Evolutionary conservation across 2,797 vertebrate species (phyloP).

Genomic region (Astyanax mexicanus): DNA sequence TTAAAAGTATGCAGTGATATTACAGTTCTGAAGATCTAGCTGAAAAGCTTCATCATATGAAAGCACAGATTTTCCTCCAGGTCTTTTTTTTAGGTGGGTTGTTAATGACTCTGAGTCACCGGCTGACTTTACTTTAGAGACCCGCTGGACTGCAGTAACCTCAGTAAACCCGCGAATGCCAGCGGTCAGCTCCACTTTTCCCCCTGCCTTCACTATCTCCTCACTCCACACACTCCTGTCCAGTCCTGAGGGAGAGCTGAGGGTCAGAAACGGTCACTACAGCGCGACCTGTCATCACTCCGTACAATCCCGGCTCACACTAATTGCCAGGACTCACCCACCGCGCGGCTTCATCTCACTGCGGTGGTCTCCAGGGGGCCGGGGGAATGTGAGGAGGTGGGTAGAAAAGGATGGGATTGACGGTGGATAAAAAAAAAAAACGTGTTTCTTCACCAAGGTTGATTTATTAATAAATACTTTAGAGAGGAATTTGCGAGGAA

Average conservation of each 20-base stretch:
- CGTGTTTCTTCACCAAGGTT: constrained; percentile 5
- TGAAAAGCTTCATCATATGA: not conserved
- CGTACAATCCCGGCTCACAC: not conserved
- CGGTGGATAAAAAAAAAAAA: constrained; percentile 16
- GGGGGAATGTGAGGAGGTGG: not conserved
- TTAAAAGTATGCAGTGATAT: too few species aligned
- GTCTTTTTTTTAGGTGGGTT: not conserved
- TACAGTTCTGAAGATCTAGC: too few species aligned
- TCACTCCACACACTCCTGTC: not conserved
- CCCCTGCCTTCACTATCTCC: not conserved
- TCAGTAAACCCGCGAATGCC: not conserved
- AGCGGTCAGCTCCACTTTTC: not conserved
- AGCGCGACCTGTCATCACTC: not conserved
- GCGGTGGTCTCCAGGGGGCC: not conserved
- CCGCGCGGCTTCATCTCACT: not conserved
- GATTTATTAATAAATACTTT: constrained; percentile 43
- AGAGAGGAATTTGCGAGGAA: constrained; percentile 3
- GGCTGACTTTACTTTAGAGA: not conserved
- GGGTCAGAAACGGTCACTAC: not conserved
- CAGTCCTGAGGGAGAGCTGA: not conserved
- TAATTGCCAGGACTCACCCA: constrained; percentile 6
- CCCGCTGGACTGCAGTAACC: not conserved
- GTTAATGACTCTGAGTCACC: not conserved
- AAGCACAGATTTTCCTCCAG: not conserved
- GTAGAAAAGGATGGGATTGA: not conserved